Evolutionary conservation across 2,797 vertebrate species (phyloP), one percentile per base, ranked within the genome.

Genomic region (Mus minutoides): DNA sequence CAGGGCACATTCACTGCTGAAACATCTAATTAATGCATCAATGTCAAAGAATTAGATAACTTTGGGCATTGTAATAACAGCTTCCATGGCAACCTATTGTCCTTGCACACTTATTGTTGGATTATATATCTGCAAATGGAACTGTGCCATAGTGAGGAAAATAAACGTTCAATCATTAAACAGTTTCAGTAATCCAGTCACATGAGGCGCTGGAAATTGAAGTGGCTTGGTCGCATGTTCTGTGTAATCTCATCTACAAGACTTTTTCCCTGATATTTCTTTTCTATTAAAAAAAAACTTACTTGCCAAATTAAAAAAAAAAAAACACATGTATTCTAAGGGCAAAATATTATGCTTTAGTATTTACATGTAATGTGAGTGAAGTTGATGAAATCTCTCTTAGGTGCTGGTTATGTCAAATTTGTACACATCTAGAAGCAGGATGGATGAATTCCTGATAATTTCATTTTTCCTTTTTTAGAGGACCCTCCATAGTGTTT

Each of bases 11-110:
- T 80, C 78, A 79, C 80, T 87, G 52, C 85, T 84, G 46, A 85
- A 90, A 91, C 24, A 58, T 84, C 88, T 60, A 83, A 90, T 90
- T 89, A 96, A 95, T 64, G 78, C 62, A 77, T 92, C 80, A 80
- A 43, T 37, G 16, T 94, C 86, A 58, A 14, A 29, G 29, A 96
- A 82, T 54, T 60, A 54, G 83, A 91, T 73, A 89, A 87, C 76
- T 49, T 3, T 22, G 69, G 52, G 11, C 67, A 89, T 69, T 71
- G 21, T 22, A 76, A 82, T 91, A 82, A 37, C 8, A 26, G 64
- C 46, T 97, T 94, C 96, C 93, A 95, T 89, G 37, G 94, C 78
- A 97, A 97, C 94, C 85, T 75, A 82, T 58, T 94, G 64, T 91
- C 26, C 60, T 92, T 79, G 34, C 49, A 52, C 64, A 76, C 67